phyloP scores from a whole-genome alignment of 1,140 invertebrate species.

The Euwallacea similis region DNA sequence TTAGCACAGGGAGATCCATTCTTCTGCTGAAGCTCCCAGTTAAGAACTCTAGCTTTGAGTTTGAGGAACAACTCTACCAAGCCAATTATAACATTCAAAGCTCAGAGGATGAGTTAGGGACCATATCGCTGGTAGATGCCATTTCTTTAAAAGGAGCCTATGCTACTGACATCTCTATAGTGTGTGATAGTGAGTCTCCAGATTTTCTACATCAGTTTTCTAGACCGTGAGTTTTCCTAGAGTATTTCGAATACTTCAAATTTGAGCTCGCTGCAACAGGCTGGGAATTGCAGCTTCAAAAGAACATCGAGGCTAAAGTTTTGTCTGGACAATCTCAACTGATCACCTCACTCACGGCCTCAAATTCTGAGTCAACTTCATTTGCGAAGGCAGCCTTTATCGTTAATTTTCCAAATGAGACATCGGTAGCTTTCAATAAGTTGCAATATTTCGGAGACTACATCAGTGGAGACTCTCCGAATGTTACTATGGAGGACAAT shows the following conservation, averaged over 20 bases:
- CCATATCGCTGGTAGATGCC: background rate
- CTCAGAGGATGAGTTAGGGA: background rate
- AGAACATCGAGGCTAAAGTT: slow-evolving; percentile 6
- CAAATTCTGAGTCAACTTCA: background rate
- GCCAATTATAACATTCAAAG: slow-evolving; percentile 16
- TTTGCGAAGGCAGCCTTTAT: slow-evolving; percentile 14
- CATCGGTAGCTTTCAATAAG: slow-evolving; percentile 2
- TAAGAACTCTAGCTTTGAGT: background rate
- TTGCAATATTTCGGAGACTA: slow-evolving; percentile 17
- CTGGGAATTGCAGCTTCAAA: background rate
- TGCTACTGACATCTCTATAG: background rate
- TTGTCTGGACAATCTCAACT: background rate
- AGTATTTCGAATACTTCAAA: background rate
- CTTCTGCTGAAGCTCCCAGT: slow-evolving; percentile 19
- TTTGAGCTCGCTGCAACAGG: background rate
- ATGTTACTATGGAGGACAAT: slow-evolving; percentile 2
- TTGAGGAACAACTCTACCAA: background rate
- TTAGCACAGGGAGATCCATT: slow-evolving; percentile 16
- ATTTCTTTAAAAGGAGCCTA: slow-evolving; percentile 8
- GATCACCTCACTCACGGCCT: slow-evolving; percentile 13
- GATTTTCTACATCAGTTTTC: background rate
- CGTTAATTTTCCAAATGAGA: slow-evolving; percentile 29
- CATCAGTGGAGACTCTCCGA: background rate
- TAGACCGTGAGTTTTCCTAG: background rate
- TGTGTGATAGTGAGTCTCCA: background rate